Base-by-base conservation (phyloP, 2,888 invertebrate species). In the Scrobipalpa atriplicella region DNA sequence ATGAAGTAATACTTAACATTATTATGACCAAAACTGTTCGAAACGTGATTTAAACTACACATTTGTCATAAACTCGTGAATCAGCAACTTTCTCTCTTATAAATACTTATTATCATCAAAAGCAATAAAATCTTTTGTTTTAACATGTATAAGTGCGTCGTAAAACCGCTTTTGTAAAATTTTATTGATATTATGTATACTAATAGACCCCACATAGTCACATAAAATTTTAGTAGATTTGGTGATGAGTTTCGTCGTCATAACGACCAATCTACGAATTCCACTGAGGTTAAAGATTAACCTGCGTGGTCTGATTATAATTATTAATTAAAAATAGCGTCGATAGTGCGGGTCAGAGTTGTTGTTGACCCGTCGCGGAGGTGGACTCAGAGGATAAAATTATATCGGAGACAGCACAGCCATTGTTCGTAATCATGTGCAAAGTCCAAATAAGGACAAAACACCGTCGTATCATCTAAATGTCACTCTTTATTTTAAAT, bases 321-420 rank as follows among this genome's bases (percentile, higher is more conserved):
- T 52, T 63, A 63, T 52, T 63, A 52, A 63, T 63, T 63, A 13
- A 63, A 63, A 63, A 52, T 51, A 47, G 21, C 62, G 51, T 51
- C n/a, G 52, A 79, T 79, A 79, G 72, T 67, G 71, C 63, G 61
- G 80, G 76, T 75, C 70, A 73, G 68, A 69, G 68, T 65, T 66
- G 66, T n/a, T n/a, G n/a, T 77, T 76, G 70, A 77, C 73, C 74
- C 71, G 70, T 62, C 68, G 54, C 21, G 67, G 66, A 67, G 72
- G 75, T 71, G 69, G 66, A 72, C 71, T 69, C 70, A n/a, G n/a
- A n/a, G 68, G 67, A 72, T 72, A 70, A 68, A 68, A 68, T 54
- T 56, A 56, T 67, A 68, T 47, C 63, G 64, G 62, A 68, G 70
- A 79, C 78, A 79, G 70, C 75, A 67, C 62, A 62, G 68, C 66